A percentile compares a stretch with the other conserved stretches of the same genome.
Conservation (phyloP, 2,888 invertebrate species). For the Ophraella communa region DNA sequence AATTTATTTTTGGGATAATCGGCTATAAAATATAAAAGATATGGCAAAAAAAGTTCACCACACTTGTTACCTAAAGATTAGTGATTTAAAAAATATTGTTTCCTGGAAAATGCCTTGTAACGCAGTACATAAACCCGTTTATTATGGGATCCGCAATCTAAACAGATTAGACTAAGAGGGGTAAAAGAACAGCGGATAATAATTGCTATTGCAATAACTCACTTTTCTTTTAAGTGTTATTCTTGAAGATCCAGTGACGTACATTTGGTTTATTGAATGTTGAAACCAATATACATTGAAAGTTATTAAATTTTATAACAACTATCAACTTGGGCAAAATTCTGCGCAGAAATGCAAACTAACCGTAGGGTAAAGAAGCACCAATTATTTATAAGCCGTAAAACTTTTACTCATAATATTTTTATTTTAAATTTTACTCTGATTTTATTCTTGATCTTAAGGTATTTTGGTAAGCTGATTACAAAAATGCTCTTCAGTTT, state of each 20-base stretch:
- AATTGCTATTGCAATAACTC: constrained; percentile 35
- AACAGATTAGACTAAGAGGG: constrained; percentile 33
- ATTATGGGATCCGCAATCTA: constrained; percentile 28
- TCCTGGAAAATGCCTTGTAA: neutral
- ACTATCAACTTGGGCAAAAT: too few relatives aligned
- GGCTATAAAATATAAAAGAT: constrained; percentile 19
- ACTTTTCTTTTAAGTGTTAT: constrained; percentile 27
- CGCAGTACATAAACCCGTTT: constrained; percentile 27
- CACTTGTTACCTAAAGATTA: constrained; percentile 29
- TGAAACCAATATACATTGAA: too few relatives aligned
- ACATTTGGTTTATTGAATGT: neutral
- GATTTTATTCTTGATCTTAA: too few relatives aligned
- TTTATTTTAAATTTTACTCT: too few relatives aligned
- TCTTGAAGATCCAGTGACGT: constrained; percentile 15
- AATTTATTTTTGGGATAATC: constrained; percentile 11
- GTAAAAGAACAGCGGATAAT: constrained; percentile 32
- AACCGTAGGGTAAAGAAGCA: too few relatives aligned
- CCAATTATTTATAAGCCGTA: too few relatives aligned
- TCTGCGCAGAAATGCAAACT: too few relatives aligned
- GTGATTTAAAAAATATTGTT: constrained; percentile 27
- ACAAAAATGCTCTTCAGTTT: too few relatives aligned
- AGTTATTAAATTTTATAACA: too few relatives aligned
- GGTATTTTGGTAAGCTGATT: too few relatives aligned
- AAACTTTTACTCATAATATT: too few relatives aligned
- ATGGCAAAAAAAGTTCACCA: constrained; percentile 10